Evolutionary conservation across 2,888 invertebrate species (phyloP), one percentile per base, ranked within the genome.

Genomic region (Theodoxus fluviatilis): DNA sequence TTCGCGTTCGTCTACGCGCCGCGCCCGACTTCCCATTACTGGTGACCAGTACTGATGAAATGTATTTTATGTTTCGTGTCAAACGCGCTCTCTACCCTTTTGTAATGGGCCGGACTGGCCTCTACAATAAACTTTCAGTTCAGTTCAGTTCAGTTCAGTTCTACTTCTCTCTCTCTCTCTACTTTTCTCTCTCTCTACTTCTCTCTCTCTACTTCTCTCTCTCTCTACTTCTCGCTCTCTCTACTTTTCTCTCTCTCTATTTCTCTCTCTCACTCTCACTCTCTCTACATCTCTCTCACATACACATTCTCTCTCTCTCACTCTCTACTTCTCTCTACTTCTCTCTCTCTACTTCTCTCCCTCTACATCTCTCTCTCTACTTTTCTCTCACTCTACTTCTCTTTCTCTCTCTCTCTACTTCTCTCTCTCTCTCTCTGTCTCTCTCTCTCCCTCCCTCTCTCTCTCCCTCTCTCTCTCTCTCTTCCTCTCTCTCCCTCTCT

Each of bases 81-180:
- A n/a, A n/a, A n/a, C n/a, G n/a, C n/a, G n/a, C n/a, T n/a, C n/a
- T n/a, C n/a, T n/a, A n/a, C n/a, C n/a, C n/a, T n/a, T n/a, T n/a
- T n/a, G n/a, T n/a, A n/a, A n/a, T n/a, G n/a, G n/a, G n/a, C n/a
- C n/a, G n/a, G n/a, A n/a, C n/a, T n/a, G n/a, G n/a, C n/a, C n/a
- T n/a, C n/a, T n/a, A n/a, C n/a, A n/a, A n/a, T n/a, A n/a, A n/a
- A n/a, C n/a, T n/a, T n/a, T n/a, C n/a, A n/a, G n/a, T n/a, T n/a
- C n/a, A n/a, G n/a, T n/a, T n/a, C n/a, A n/a, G n/a, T n/a, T n/a
- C n/a, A n/a, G n/a, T n/a, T n/a, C n/a, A n/a, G n/a, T n/a, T n/a
- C n/a, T n/a, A n/a, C n/a, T n/a, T 75, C 63, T 76, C 75, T 59
- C 67, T 76, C 49, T 75, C 75, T 76, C 59, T 73, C 75, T 75